These are phyloP conservation scores for Coracias cyanogaster DNA, from an alignment of 2,797 vertebrate genomes.

Conservation along the genomic window DNA sequence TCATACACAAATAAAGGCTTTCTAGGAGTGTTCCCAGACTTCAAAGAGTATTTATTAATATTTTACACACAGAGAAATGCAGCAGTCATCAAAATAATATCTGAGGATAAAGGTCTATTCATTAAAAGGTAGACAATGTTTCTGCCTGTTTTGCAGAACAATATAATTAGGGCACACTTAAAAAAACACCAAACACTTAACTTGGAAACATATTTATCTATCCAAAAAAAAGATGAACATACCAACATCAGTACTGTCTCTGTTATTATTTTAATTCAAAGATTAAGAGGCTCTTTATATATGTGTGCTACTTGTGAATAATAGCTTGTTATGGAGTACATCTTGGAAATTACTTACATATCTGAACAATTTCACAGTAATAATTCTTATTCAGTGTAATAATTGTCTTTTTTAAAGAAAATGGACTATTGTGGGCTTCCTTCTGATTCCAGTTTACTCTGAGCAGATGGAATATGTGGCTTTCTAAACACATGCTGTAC, in stretches of 20 bases:
- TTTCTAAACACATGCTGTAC: background rate
- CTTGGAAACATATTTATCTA: background rate
- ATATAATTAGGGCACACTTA: background rate
- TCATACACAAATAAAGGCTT: conserved; percentile 20
- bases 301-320: background rate
- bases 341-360: background rate
- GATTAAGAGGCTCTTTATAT: background rate
- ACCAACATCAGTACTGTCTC: background rate
- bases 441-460: background rate
- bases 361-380: background rate
- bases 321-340: background rate
- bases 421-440: background rate
- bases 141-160: background rate
- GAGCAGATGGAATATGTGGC: background rate
- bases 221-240: background rate
- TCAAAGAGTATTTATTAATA: conserved; percentile 17
- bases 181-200: background rate
- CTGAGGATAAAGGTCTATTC: background rate
- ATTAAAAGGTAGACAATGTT: background rate
- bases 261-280: background rate
- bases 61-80: background rate
- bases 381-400: background rate
- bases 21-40: conserved; percentile 9
- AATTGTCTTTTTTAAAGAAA: background rate
- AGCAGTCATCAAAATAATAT: conserved; percentile 1